A percentile compares a stretch with the other conserved stretches of the same genome.
Conservation (phyloP, 2,888 invertebrate species). For the Carcina quercana region DNA sequence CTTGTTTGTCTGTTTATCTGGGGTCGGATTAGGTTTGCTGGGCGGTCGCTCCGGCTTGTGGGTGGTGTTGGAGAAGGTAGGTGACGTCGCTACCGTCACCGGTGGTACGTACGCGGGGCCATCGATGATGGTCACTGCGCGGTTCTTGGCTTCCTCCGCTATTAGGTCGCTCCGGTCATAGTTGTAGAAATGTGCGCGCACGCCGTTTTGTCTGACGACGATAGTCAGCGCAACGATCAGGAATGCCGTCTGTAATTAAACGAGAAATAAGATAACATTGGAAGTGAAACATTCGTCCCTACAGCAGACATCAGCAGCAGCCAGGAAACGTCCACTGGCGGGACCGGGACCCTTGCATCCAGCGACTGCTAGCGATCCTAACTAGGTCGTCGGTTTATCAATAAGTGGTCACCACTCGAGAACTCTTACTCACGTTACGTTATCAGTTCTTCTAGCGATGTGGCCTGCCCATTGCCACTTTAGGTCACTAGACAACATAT, state of each 20-base stretch:
- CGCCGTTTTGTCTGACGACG: slow-evolving; percentile 56
- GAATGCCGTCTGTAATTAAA: slow-evolving; percentile 58
- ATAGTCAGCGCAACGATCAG: slow-evolving; percentile 65
- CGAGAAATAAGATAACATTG: too few species aligned
- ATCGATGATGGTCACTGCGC: slow-evolving; percentile 43
- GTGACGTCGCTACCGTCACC: slow-evolving; percentile 20
- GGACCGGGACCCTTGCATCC: too few species aligned
- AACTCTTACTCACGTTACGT: too few species aligned
- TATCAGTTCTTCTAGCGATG: too few species aligned
- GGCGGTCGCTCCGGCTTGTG: slow-evolving; percentile 42
- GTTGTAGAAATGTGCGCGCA: slow-evolving; percentile 39
- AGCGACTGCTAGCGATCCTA: too few species aligned
- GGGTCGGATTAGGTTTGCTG: slow-evolving; percentile 41
- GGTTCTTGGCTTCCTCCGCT: slow-evolving; percentile 52
- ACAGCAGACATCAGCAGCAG: too few species aligned
- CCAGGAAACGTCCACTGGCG: too few species aligned
- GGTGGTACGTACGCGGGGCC: slow-evolving; percentile 44
- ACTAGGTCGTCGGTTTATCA: too few species aligned
- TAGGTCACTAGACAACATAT: too few species aligned
- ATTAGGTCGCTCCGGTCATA: slow-evolving; percentile 39
- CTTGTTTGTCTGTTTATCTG: slow-evolving; percentile 38
- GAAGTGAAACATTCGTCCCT: too few species aligned
- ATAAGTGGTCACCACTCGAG: too few species aligned
- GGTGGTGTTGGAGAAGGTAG: slow-evolving; percentile 27
- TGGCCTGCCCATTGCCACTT: too few species aligned